Base-by-base conservation (phyloP, 2,888 invertebrate genomes). In the Mongoloraphidia duomilia region DNA sequence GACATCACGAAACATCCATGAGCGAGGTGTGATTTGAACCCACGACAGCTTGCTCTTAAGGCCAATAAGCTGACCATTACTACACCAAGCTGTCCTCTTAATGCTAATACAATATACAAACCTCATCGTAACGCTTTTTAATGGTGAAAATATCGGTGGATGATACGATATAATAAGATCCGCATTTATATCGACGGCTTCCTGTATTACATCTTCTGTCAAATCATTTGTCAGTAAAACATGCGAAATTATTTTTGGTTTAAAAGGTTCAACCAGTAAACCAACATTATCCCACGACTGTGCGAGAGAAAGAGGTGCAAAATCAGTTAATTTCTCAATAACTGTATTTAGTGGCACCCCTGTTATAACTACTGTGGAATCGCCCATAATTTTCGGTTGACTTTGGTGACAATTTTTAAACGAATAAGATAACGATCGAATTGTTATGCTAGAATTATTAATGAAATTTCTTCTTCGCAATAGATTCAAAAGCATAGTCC, bases 261-360 rank as follows among this genome's bases (percentile, higher is more conserved):
- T 59, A 13, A 67, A 65, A 2, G 94, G 93, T 63, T 95, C 89
- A 10, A 95, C 77, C 33, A 96, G 69, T 2, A 96, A 70, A 0
- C 96, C 96, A 46, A 94, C 93, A 68, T 96, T 96, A 63, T 96
- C 96, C 95, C 95, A 96, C 46, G 75, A 76, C 59, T 84, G 92
- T 3, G 93, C 89, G 11, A 84, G 67, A 2, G 71, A 65, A 35
- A 75, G 65, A 9, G 86, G 79, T 1, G 90, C 89, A 67, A 84
- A 83, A 9, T 69, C 65, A 59, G 85, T 77, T 52, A 92, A 67
- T 47, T 70, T 71, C 10, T 68, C 60, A 38, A 85, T 61, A 3
- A 85, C 74, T 52, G 68, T 66, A 12, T 59, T 60, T 51, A 81
- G 58, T 8, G 71, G 59, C 3, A 74, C 60, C 48, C 77, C 77